phyloP scores from a whole-genome alignment of 1,140 invertebrate species.

The Trachymyrmex cornetzi region DNA sequence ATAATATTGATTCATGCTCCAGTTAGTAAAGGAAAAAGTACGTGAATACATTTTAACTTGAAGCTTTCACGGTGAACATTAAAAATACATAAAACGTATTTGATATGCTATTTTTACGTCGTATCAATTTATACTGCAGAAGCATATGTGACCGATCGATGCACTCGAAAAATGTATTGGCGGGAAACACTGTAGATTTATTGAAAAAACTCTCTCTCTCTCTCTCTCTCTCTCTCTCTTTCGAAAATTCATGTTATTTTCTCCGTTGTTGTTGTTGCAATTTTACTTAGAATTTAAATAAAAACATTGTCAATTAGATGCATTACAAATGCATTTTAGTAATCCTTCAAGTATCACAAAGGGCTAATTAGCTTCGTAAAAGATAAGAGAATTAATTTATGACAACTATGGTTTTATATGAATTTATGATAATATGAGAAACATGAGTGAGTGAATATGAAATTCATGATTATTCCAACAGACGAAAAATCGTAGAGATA shows the following conservation, averaged over 20 bases:
- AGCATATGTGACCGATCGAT: conserved; percentile 30
- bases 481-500: conserved; percentile 44
- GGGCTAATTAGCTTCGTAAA: conserved; percentile 29
- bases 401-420: background rate
- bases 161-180: conserved; percentile 5
- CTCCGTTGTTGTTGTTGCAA: background rate
- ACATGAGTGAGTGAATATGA: conserved; percentile 22
- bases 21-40: conserved; percentile 9
- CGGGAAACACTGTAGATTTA: background rate
- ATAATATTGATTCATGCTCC: conserved; percentile 37
- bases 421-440: conserved; percentile 41
- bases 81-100: conserved; percentile 32
- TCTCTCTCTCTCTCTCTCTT: background rate
- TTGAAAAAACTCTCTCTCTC: conserved; percentile 2
- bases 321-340: background rate
- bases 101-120: conserved; percentile 43
- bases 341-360: background rate
- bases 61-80: background rate
- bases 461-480: conserved; percentile 44
- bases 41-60: conserved; percentile 37
- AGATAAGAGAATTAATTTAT: conserved; percentile 35
- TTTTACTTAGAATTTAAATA: background rate
- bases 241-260: background rate
- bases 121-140: conserved; percentile 30
- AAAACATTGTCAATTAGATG: background rate